phyloP scores from a whole-genome alignment of 2,797 vertebrate genomes.

The Halcyon badia region DNA sequence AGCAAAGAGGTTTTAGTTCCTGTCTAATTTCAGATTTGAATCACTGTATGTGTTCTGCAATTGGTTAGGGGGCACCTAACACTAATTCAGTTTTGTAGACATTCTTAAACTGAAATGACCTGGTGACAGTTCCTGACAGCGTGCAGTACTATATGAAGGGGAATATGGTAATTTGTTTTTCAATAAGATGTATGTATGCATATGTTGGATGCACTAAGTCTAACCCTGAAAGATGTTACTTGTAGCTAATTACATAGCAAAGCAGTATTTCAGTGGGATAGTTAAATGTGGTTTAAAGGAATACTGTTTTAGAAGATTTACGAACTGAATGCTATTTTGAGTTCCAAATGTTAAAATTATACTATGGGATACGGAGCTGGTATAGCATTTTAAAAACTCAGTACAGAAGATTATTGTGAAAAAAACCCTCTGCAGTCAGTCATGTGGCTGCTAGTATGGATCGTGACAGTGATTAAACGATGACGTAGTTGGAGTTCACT shows the following conservation, averaged over 20 bases:
- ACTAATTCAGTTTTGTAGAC: not conserved
- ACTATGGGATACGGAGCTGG: not conserved
- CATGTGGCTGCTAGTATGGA: conserved; percentile 27
- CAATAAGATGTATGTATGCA: not conserved
- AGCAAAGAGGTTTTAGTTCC: not conserved
- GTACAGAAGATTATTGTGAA: conserved; percentile 17
- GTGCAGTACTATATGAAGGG: not conserved
- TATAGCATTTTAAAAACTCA: not conserved
- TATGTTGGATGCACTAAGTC: not conserved
- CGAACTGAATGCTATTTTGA: not conserved
- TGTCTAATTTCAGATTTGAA: not conserved
- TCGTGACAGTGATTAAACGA: conserved; percentile 25
- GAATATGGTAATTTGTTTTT: not conserved
- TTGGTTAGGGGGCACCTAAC: not conserved
- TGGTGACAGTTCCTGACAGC: not conserved
- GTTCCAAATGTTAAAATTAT: not conserved
- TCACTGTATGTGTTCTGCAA: not conserved
- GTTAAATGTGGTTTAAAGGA: not conserved
- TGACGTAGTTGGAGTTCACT: not conserved
- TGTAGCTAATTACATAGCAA: not conserved
- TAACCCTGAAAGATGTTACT: not conserved
- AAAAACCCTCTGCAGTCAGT: not conserved
- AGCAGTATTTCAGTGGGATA: not conserved
- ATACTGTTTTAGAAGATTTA: not conserved
- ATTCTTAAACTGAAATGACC: not conserved